A percentile compares a stretch with the other conserved stretches of the same genome.
These are phyloP conservation scores for Pantherophis alleghaniensis DNA, from an alignment of 2,797 vertebrate species.

Conservation along the genomic window DNA sequence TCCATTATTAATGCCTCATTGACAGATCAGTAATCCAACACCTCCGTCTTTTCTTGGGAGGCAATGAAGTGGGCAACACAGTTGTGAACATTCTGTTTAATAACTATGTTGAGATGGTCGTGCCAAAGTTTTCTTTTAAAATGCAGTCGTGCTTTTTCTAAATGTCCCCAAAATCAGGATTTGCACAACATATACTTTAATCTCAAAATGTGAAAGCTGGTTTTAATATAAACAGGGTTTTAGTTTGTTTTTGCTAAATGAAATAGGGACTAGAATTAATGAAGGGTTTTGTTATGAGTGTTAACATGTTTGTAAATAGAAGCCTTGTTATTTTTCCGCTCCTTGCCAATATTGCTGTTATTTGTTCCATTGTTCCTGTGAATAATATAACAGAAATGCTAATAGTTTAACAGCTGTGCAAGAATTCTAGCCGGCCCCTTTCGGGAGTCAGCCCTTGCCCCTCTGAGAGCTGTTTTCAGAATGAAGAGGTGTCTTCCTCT, in stretches of 20 bases:
- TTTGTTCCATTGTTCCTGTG: background rate
- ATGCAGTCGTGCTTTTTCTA: background rate
- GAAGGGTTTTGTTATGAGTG: background rate
- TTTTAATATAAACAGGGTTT: background rate
- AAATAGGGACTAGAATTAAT: background rate
- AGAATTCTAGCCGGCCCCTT: too few species aligned
- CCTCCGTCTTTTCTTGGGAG: slow-evolving; percentile 23
- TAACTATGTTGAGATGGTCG: slow-evolving; percentile 30
- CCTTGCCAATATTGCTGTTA: too few species aligned
- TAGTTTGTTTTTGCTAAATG: background rate
- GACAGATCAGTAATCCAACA: slow-evolving; percentile 38
- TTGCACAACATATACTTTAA: background rate
- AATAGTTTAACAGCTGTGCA: background rate
- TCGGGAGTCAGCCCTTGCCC: background rate
- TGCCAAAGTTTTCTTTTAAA: slow-evolving; percentile 34
- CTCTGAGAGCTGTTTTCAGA: background rate
- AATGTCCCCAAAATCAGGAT: background rate
- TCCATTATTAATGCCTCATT: slow-evolving; percentile 27
- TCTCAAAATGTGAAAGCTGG: too few species aligned
- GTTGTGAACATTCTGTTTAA: slow-evolving; percentile 7
- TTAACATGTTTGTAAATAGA: background rate
- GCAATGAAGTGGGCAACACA: slow-evolving; percentile 12
- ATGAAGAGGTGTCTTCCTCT: background rate
- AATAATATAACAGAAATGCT: background rate
- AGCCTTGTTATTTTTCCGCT: background rate